A percentile compares a stretch with the other conserved stretches of the same genome.
These are phyloP conservation scores for Sarcophaga peregrina DNA, from an alignment of 1,140 invertebrate genomes.

Conservation along the genomic window DNA sequence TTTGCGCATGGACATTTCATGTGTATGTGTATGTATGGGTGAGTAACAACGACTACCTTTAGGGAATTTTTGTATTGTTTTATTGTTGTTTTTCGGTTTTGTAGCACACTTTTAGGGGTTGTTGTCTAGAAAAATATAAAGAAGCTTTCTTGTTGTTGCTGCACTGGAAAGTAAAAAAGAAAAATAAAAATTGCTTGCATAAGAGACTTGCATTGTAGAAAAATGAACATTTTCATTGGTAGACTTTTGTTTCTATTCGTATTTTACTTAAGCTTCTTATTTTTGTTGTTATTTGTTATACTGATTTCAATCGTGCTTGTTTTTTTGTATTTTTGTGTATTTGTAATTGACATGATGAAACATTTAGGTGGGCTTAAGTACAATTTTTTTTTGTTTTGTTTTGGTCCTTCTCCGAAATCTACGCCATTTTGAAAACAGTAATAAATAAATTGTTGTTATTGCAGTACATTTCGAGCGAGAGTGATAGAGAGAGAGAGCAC, in stretches of 20 bases:
- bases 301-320: neutral
- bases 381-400: neutral
- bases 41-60: conserved; percentile 31
- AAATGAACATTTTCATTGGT: conserved; percentile 34
- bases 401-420: conserved; percentile 38
- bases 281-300: too few species aligned
- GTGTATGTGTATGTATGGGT: conserved; percentile 11
- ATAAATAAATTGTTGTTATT: neutral
- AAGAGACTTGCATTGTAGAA: conserved; percentile 30
- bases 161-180: neutral
- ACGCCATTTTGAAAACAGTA: conserved; percentile 31
- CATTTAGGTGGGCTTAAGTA: neutral
- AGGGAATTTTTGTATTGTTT: conserved; percentile 13
- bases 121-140: too few species aligned
- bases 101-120: conserved; percentile 43
- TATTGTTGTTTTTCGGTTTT: neutral
- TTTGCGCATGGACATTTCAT: conserved; percentile 41
- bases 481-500: too few species aligned
- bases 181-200: conserved; percentile 18
- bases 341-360: conserved; percentile 48
- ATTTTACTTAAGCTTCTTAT: too few species aligned
- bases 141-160: conserved; percentile 1
- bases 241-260: neutral
- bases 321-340: conserved; percentile 43
- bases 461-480: too few species aligned